These are phyloP conservation scores for Cataglyphis altisquamis DNA, from an alignment of 2,888 invertebrate species.

Conservation along the genomic window DNA sequence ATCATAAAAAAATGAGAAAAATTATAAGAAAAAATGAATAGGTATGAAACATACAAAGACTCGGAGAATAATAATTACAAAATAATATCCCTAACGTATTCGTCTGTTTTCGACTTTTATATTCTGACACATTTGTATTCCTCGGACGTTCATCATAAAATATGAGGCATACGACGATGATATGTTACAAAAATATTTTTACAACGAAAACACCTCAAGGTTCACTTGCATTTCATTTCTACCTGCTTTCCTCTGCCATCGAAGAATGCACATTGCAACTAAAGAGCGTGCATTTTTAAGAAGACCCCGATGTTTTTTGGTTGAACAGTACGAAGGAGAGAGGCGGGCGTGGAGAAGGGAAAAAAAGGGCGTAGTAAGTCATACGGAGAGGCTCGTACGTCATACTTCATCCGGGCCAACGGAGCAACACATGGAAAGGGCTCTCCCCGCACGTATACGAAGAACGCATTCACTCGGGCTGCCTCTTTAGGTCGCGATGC, in stretches of 20 bases:
- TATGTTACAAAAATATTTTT: neutral
- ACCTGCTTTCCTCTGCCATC: constrained; percentile 1
- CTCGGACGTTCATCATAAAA: neutral
- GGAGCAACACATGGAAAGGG: constrained; percentile 82
- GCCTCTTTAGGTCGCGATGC: constrained; percentile 81
- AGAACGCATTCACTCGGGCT: constrained; percentile 80
- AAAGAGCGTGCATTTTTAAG: constrained; percentile 58
- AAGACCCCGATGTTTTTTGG: constrained; percentile 81
- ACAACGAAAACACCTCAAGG: no score
- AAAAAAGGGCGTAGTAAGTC: constrained; percentile 85
- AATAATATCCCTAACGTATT: neutral
- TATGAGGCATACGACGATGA: neutral
- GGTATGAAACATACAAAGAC: neutral
- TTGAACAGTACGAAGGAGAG: constrained; percentile 79
- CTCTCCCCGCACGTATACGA: constrained; percentile 73
- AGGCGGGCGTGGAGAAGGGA: constrained; percentile 84
- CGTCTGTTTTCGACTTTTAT: neutral
- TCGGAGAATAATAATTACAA: neutral
- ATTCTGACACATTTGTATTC: neutral
- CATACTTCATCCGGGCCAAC: constrained; percentile 85
- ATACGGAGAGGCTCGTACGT: constrained; percentile 84
- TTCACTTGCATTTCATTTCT: neutral
- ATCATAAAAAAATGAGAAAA: no score
- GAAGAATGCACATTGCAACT: constrained; percentile 39
- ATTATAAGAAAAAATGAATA: neutral